Percentiles rank a stretch among this genome's conserved stretches.
Conservation (phyloP, 1,140 invertebrate genomes). For the Brachionus manjavacas region DNA sequence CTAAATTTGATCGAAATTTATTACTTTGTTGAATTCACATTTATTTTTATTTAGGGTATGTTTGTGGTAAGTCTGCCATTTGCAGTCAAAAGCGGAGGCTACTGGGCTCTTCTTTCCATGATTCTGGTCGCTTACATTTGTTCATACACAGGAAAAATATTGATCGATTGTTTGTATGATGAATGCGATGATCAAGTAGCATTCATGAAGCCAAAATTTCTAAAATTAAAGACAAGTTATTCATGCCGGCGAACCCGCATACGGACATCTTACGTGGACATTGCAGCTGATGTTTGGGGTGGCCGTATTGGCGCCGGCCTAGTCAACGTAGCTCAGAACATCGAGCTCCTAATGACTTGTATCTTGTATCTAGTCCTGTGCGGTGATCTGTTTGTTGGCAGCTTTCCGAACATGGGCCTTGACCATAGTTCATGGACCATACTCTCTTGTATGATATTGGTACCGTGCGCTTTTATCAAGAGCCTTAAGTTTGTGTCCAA, state of each 20-base stretch:
- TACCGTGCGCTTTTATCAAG: constrained; percentile 85
- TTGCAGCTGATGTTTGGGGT: constrained; percentile 73
- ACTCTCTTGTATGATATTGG: constrained; percentile 80
- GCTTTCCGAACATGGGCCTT: constrained; percentile 79
- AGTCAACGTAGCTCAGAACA: constrained; percentile 92
- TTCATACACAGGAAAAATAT: constrained; percentile 91
- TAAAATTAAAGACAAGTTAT: background rate
- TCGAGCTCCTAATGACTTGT: constrained; percentile 97
- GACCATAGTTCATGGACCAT: constrained; percentile 91
- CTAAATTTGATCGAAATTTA: too few species aligned
- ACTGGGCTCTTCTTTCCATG: constrained; percentile 97
- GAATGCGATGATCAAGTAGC: constrained; percentile 57
- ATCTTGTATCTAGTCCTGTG: constrained; percentile 97
- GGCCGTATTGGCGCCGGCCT: constrained; percentile 72
- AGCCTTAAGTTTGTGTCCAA: constrained; percentile 87
- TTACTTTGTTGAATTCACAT: too few species aligned
- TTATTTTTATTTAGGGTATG: constrained; percentile 75
- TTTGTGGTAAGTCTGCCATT: constrained; percentile 98
- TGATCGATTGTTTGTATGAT: constrained; percentile 97
- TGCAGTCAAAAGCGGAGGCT: constrained; percentile 91
- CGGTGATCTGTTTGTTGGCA: constrained; percentile 91
- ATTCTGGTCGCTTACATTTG: constrained; percentile 94
- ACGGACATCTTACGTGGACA: constrained; percentile 85
- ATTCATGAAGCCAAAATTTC: background rate
- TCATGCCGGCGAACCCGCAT: constrained; percentile 65